Conservation (phyloP, 2,113 vertebrate genomes). For the Oncorhynchus kisutch region DNA sequence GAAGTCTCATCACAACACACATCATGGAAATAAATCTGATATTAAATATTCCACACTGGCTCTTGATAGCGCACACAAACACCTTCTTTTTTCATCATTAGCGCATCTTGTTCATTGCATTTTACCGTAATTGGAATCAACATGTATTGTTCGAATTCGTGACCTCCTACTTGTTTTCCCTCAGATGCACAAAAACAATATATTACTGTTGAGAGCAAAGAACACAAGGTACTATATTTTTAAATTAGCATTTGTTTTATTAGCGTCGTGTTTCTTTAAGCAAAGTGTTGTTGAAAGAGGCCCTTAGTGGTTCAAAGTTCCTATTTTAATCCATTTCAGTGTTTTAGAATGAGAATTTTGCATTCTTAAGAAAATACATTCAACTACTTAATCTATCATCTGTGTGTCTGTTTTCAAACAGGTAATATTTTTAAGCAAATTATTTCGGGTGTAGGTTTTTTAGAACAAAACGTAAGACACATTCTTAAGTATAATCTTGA, state of each 20-base stretch:
- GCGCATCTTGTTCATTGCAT: constrained; percentile 68
- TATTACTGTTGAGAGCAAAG: constrained; percentile 63
- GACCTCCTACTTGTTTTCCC: constrained; percentile 73
- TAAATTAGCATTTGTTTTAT: constrained; percentile 16
- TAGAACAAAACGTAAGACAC: not conserved
- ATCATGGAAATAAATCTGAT: constrained; percentile 70
- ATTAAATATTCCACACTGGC: constrained; percentile 57
- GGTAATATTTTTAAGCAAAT: not conserved
- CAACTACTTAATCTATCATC: not conserved
- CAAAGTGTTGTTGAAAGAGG: not conserved
- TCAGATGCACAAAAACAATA: constrained; percentile 62
- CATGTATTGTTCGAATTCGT: constrained; percentile 69
- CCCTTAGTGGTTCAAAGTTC: not conserved
- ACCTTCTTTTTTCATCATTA: constrained; percentile 65
- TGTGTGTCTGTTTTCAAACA: not conserved
- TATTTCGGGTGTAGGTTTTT: not conserved
- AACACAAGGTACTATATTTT: constrained; percentile 58
- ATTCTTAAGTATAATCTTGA: not conserved
- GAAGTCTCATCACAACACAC: constrained; percentile 64
- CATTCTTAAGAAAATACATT: not conserved
- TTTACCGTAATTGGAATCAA: constrained; percentile 75
- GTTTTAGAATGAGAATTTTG: not conserved
- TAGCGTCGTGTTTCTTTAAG: not conserved
- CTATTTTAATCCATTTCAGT: not conserved
- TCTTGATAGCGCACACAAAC: constrained; percentile 58